Base-by-base conservation (phyloP, 1,140 invertebrate genomes). In the Uloborus diversus region DNA sequence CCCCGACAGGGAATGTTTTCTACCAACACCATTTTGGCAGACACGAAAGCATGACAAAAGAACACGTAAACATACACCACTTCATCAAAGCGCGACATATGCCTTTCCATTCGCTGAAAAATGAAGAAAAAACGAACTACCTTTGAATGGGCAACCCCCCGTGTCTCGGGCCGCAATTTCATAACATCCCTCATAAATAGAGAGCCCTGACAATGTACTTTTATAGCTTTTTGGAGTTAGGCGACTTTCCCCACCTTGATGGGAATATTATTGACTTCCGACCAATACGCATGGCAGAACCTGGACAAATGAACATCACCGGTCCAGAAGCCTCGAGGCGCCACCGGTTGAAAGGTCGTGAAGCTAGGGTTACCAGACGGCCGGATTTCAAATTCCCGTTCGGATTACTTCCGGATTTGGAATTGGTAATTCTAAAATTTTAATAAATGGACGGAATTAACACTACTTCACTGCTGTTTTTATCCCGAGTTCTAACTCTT, bases 241-340 rank as follows among this genome's bases (percentile, higher is more conserved):
- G 20, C n/a, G n/a, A 20, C 20, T n/a, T 53, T 53, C 51, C 51
- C n/a, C n/a, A 7, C 7, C 51, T 53, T n/a, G 51, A 53, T 53
- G 51, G 20, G 51, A 53, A 53, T 53, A 53, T 53, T 53, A 53
- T 53, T 20, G 51, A 53, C 51, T 53, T 53, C 9, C 51, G 7
- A 53, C 2, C 51, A 17, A 53, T 53, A 53, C 51, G 25, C n/a
- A 53, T 53, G n/a, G 51, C n/a, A 20, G n/a, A 17, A 23, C 25
- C 51, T 9, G 20, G 7, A 20, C 20, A 23, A 53, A n/a, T 53
- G n/a, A 23, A 53, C n/a, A 53, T 53, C 9, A 53, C n/a, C 7
- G 20, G 9, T 17, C 7, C n/a, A 53, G n/a, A 53, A 7, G 25
- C 51, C 25, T 23, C 51, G n/a, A 14, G n/a, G 13, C n/a, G 20